Conservation (phyloP, 23 tunicate species). For the Botrylloides violaceus region DNA sequence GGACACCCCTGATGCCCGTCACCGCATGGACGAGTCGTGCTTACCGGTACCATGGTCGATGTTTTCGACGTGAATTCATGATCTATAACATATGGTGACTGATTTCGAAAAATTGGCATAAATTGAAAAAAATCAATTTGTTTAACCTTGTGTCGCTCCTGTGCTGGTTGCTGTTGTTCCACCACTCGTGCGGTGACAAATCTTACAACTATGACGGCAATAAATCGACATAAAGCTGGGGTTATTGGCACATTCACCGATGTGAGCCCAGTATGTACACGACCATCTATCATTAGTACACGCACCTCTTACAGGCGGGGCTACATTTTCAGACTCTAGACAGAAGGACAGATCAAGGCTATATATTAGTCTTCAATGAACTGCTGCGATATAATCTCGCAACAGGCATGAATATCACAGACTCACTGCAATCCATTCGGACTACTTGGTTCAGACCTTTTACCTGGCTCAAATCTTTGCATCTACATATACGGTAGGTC, state of each 20-base stretch:
- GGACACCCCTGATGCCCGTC: no score
- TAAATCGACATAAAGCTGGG: slow-evolving; percentile 10
- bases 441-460: neutral
- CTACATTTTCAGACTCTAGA: neutral
- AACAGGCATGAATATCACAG: no score
- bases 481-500: neutral
- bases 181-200: neutral
- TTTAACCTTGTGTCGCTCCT: neutral
- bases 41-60: no score
- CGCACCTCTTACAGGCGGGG: neutral
- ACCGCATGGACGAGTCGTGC: no score
- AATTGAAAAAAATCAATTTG: no score
- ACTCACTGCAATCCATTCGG: slow-evolving; percentile 1
- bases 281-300: neutral
- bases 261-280: slow-evolving; percentile 10
- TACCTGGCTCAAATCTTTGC: neutral
- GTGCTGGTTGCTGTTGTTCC: neutral
- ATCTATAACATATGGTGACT: no score
- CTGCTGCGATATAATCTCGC: no score
- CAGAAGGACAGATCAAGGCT: no score
- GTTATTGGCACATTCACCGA: slow-evolving; percentile 8
- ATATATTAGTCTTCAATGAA: no score
- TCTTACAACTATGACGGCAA: neutral
- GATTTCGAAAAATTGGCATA: no score
- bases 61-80: no score